Percentiles rank a stretch among this genome's conserved stretches.
Conservation (phyloP, 2,113 vertebrate genomes). For the Lontra canadensis region DNA sequence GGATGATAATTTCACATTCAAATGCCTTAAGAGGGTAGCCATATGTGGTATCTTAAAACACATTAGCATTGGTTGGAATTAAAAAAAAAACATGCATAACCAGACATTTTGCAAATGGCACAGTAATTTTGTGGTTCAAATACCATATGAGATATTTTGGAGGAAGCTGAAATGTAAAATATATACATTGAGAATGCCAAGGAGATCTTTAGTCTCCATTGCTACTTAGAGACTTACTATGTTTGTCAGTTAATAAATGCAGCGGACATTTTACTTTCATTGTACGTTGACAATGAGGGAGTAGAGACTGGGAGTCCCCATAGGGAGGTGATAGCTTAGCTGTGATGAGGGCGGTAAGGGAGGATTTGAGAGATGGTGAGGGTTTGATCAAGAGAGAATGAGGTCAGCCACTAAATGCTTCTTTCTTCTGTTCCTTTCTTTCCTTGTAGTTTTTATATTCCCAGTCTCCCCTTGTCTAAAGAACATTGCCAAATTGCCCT, state of each 20-base stretch:
- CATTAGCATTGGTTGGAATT: slow-evolving; percentile 18
- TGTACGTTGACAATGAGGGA: not conserved
- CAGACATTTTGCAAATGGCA: not conserved
- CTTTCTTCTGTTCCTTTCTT: not conserved
- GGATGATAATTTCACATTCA: slow-evolving; percentile 61
- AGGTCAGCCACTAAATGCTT: not conserved
- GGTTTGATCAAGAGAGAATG: not conserved
- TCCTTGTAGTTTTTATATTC: not conserved
- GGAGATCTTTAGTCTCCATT: not conserved
- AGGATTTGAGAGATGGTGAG: not conserved
- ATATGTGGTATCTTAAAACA: slow-evolving; percentile 48
- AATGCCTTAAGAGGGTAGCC: slow-evolving; percentile 59
- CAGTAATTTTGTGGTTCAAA: slow-evolving; percentile 30
- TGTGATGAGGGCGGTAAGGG: not conserved
- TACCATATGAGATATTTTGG: not conserved
- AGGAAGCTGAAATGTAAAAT: slow-evolving; percentile 10
- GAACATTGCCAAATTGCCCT: not conserved
- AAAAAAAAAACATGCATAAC: slow-evolving; percentile 20
- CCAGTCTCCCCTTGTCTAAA: not conserved
- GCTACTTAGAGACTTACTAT: not conserved
- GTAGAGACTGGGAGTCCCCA: not conserved
- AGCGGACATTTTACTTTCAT: not conserved
- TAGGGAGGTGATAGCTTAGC: not conserved
- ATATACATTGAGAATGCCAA: not conserved
- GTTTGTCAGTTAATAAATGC: not conserved